phyloP scores from a whole-genome alignment of 2,888 invertebrate species.

The Cotesia congregata region DNA sequence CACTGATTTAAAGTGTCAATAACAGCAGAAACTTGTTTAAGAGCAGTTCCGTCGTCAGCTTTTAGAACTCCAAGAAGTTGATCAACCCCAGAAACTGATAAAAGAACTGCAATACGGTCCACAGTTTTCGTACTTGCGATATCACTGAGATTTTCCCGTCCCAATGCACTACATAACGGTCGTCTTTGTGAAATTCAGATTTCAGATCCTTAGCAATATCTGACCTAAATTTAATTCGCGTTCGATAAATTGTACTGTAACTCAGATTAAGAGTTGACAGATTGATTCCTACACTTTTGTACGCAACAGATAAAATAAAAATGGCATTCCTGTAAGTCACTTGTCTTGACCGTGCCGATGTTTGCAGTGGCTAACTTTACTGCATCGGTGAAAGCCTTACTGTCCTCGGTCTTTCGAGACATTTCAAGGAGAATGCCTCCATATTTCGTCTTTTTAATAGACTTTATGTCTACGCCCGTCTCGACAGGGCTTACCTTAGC shows the following conservation, averaged over 20 bases:
- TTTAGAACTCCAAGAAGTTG: constrained; percentile 33
- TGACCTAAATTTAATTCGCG: constrained; percentile 27
- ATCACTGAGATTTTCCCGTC: constrained; percentile 32
- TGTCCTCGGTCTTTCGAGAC: too few relatives aligned
- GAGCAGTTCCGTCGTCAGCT: constrained; percentile 10
- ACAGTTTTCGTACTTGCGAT: constrained; percentile 18
- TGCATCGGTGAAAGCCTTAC: too few relatives aligned
- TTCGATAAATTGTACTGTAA: constrained; percentile 14
- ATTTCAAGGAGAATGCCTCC: too few relatives aligned
- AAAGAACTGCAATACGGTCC: constrained; percentile 30
- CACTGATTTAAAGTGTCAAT: constrained; percentile 26
- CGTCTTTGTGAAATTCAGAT: constrained; percentile 1
- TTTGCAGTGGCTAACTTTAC: too few relatives aligned
- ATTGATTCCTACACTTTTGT: constrained; percentile 20
- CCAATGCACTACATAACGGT: constrained; percentile 27
- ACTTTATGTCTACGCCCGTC: too few relatives aligned
- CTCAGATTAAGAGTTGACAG: constrained; percentile 25
- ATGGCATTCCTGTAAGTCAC: constrained; percentile 29
- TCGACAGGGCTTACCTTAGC: too few relatives aligned
- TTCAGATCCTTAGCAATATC: constrained; percentile 16
- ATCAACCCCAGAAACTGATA: constrained; percentile 3
- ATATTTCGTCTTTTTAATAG: too few relatives aligned
- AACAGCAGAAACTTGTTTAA: constrained; percentile 27
- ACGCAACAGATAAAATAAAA: constrained; percentile 22
- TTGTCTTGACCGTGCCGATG: too few relatives aligned